Base-by-base conservation (phyloP, 2,113 vertebrate species). In the Scalopus aquaticus region DNA sequence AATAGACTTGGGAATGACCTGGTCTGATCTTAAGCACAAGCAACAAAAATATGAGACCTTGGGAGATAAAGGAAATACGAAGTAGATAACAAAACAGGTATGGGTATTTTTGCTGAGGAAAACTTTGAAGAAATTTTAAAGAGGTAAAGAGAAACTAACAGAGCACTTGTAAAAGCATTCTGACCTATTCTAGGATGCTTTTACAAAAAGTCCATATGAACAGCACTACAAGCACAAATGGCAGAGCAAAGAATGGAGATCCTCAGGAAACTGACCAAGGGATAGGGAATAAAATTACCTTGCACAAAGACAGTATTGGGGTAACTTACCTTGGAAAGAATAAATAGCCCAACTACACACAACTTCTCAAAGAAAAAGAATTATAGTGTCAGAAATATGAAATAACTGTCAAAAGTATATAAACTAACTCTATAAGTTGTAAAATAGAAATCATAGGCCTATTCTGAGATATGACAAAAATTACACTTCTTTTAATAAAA, bases 321-420 rank as follows among this genome's bases (percentile, higher is more conserved):
- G 28, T 56, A 56, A 80, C 54, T 91, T 77, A 60, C 30, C 32
- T 70, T 84, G 30, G 37, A 67, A 92, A 89, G 17, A 58, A 6
- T n/a, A 95, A 77, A 94, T 10, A 77, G 8, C 8, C 44, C 46
- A 46, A 10, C n/a, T 73, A 56, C 42, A 60, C 17, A 64, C 5
- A 60, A 58, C 12, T 84, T 62, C 54, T 77, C 60, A 70, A 44
- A 15, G 56, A 49, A 87, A 94, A 92, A 87, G 73, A 92, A 94
- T 83, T n/a, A 73, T 28, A 79, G 73, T 65, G 64, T 60, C 88
- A 95, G 44, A 72, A 92, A 87, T 65, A 94, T 30, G 60, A 97
- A 92, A 49, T 88, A n/a, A 80, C 24, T 88, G 35, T 77, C 88
- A 94, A 90, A 79, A 67, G 19, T 73, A 90, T 62, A 67, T 28